Percentiles rank a stretch among this genome's conserved stretches.
Evolutionary conservation across 2,888 invertebrate species (phyloP).

Genomic region (Drosophila conformis): DNA sequence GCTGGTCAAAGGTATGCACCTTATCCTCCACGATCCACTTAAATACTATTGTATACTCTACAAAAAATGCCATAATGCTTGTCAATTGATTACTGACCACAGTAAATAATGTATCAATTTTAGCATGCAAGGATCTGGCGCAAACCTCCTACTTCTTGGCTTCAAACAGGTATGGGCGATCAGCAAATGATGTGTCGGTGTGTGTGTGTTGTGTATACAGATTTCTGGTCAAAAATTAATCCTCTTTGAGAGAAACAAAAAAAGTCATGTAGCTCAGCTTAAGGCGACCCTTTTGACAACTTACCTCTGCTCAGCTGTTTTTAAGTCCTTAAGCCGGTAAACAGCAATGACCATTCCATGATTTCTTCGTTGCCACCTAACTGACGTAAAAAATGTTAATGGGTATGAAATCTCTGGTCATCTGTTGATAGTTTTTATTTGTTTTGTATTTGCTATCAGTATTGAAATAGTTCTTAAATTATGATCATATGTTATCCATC

Average conservation of each 20-base stretch:
- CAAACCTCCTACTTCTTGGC: constrained; percentile 99
- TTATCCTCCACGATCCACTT: constrained; percentile 25
- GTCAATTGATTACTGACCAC: constrained; percentile 60
- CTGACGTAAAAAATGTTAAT: background rate
- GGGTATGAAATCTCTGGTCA: background rate
- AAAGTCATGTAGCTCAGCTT: constrained; percentile 13
- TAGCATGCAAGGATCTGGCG: constrained; percentile 97
- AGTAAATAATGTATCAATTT: constrained; percentile 61
- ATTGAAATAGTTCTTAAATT: background rate
- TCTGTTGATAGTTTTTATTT: background rate
- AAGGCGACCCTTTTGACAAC: constrained; percentile 2
- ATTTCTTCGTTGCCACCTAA: background rate
- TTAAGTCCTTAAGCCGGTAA: background rate
- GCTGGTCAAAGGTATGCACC: constrained; percentile 92
- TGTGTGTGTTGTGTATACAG: background rate
- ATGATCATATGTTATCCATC: background rate
- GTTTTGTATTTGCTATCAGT: background rate
- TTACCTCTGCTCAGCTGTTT: constrained; percentile 22
- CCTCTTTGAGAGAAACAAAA: constrained; percentile 5
- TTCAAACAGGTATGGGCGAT: constrained; percentile 92
- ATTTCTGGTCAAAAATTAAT: background rate
- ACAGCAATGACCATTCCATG: constrained; percentile 19
- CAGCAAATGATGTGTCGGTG: constrained; percentile 5
- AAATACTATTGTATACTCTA: constrained; percentile 16
- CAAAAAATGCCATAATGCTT: constrained; percentile 23